Evolutionary conservation across 2,797 vertebrate genomes (phyloP), one percentile per base, ranked within the genome.

Genomic region (Poecilia velifera): DNA sequence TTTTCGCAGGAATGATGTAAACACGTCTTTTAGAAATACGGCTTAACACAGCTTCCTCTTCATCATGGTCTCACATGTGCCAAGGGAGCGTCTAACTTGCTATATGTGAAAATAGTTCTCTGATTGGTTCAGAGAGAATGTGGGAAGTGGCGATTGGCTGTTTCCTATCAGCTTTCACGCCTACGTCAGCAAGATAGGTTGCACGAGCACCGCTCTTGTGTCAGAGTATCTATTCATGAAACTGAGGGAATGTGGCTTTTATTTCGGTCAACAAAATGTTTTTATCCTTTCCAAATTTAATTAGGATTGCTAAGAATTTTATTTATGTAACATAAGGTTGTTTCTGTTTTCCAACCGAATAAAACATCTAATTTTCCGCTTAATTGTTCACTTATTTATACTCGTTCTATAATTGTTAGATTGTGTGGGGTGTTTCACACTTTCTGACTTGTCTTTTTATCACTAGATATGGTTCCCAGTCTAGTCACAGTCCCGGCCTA

Each of bases 21-120:
- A 71, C 13, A 46, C 41, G 12, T 46, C 22, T 2, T 51, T 74
- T 10, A 0, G 9, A 25, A 46, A 7, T 46, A 82, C 72, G 57
- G 0, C 36, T 68, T 8, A 71, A 76, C 18, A 49, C 31, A 0
- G 13, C 9, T 20, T 22, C 34, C 0, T 3, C 22, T 79, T 74
- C 74, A 18, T 53, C 31, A 4, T 55, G 18, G 8, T 73, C 83
- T 70, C 93, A 94, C 94, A 90, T 94, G 94, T 93, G 93, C 84
- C 81, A 41, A 45, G 91, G 91, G 88, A 80, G 66, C 83, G 20
- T 6, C 2, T 70, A 91, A 14, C 87, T 0, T 92, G 91, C 85
- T 89, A 31, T 0, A 4, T 0, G 2, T 12, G 2, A 75, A 76
- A 84, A 39, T 64, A 80, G 31, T 1, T 59, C 8, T 36, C 74